Evolutionary conservation across 2,797 vertebrate genomes (phyloP).

Genomic region (Balearica regulorum): DNA sequence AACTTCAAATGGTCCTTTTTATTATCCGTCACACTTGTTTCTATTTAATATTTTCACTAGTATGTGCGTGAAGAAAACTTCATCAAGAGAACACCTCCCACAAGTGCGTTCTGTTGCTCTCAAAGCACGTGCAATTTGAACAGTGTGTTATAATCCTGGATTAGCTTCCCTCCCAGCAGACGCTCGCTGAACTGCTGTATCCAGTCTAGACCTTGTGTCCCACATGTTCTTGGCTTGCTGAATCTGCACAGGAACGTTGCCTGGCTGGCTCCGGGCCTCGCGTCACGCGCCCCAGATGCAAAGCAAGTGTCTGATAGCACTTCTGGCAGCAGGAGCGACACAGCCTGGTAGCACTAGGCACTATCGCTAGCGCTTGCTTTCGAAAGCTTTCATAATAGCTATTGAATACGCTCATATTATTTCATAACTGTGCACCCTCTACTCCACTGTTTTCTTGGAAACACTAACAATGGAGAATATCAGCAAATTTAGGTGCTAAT

Average conservation of each 20-base stretch:
- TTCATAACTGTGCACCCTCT: neutral
- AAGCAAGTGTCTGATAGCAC: neutral
- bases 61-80: neutral
- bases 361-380: neutral
- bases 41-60: neutral
- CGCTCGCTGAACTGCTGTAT: neutral
- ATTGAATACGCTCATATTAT: neutral
- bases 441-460: neutral
- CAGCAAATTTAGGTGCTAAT: neutral
- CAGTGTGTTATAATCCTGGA: neutral
- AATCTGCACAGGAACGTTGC: neutral
- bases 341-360: neutral
- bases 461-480: neutral
- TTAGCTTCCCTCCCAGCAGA: neutral
- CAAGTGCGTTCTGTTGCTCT: neutral
- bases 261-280: neutral
- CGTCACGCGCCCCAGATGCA: neutral
- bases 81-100: neutral
- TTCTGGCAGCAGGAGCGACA: neutral
- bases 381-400: neutral
- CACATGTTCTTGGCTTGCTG: neutral
- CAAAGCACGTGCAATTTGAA: neutral
- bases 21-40: fast-evolving
- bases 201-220: neutral
- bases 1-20: neutral